Conservation (phyloP, 2,888 invertebrate genomes). For the Tridacna crocea region DNA sequence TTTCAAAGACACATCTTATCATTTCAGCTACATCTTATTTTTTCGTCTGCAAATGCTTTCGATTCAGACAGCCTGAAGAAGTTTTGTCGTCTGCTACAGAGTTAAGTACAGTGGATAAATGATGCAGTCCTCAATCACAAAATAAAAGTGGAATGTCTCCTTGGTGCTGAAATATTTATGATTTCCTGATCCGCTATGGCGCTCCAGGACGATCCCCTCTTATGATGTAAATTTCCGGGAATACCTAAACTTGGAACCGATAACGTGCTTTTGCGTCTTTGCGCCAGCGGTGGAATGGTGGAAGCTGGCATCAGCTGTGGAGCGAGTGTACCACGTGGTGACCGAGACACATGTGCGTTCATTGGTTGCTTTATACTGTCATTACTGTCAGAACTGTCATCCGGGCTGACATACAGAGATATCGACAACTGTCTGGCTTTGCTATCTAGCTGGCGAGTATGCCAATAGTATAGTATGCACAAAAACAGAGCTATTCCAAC, state of each 20-base stretch:
- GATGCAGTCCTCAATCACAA: slow-evolving; percentile 39
- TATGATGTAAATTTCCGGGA: slow-evolving; percentile 41
- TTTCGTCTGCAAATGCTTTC: no score
- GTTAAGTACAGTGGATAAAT: neutral
- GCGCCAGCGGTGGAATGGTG: slow-evolving; percentile 10
- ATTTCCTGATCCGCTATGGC: slow-evolving; percentile 77
- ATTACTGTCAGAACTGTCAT: slow-evolving; percentile 33
- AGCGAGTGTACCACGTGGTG: slow-evolving; percentile 40
- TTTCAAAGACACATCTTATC: no score
- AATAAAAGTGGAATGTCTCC: slow-evolving; percentile 78
- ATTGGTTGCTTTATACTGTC: slow-evolving; percentile 5
- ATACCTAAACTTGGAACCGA: slow-evolving; percentile 44
- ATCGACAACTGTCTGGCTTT: slow-evolving; percentile 69
- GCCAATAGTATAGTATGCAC: slow-evolving; percentile 76
- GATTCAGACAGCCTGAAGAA: no score
- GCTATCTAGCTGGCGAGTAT: slow-evolving; percentile 74
- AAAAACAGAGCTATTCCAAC: slow-evolving; percentile 75
- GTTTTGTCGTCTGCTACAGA: no score
- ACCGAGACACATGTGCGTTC: slow-evolving; percentile 7
- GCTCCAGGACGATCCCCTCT: slow-evolving; percentile 66
- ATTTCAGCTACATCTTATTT: no score
- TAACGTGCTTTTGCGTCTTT: slow-evolving; percentile 50
- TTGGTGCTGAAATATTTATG: slow-evolving; percentile 69
- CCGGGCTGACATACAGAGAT: slow-evolving; percentile 43
- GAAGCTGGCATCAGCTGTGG: slow-evolving; percentile 18